A percentile compares a stretch with the other conserved stretches of the same genome.
phyloP scores from a whole-genome alignment of 1,140 invertebrate species.

The Ips nitidus region DNA sequence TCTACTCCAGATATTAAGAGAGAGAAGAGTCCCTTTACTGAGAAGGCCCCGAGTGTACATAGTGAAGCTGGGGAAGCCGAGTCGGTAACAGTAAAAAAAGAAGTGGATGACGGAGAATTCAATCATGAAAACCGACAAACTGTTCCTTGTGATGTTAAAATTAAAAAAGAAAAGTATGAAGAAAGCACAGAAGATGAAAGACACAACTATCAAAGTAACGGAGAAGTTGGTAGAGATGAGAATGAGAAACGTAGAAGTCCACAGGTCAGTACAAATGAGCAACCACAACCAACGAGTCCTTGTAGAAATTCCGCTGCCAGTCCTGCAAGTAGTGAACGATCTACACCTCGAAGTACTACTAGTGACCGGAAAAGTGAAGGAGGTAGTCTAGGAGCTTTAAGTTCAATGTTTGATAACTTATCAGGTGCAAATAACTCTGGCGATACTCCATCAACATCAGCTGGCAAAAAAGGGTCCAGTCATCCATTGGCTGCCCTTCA shows the following conservation, averaged over 20 bases:
- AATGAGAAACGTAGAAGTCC: slow-evolving; percentile 51
- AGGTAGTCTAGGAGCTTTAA: slow-evolving; percentile 77
- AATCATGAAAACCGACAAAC: slow-evolving; percentile 29
- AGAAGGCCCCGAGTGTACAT: slow-evolving; percentile 45
- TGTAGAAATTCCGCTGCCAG: slow-evolving; percentile 65
- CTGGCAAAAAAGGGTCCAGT: slow-evolving; percentile 67
- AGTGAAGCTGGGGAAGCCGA: slow-evolving; percentile 50
- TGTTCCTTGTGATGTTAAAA: slow-evolving; percentile 36
- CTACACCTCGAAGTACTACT: slow-evolving; percentile 69
- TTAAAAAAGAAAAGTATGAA: slow-evolving; percentile 59
- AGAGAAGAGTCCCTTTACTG: slow-evolving; percentile 54
- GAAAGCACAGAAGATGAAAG: slow-evolving; percentile 58
- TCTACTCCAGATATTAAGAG: slow-evolving; percentile 72
- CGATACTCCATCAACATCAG: slow-evolving; percentile 52
- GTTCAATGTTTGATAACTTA: slow-evolving; percentile 87
- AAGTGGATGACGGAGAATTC: slow-evolving; percentile 43
- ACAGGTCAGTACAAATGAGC: slow-evolving; percentile 51
- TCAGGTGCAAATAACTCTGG: slow-evolving; percentile 59
- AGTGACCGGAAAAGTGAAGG: slow-evolving; percentile 55
- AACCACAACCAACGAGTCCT: slow-evolving; percentile 56
- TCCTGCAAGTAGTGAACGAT: slow-evolving; percentile 72
- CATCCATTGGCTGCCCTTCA: slow-evolving; percentile 91
- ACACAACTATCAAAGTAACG: slow-evolving; percentile 56
- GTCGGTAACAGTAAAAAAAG: slow-evolving; percentile 49
- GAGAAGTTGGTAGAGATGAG: slow-evolving; percentile 47